A percentile compares a stretch with the other conserved stretches of the same genome.
Conservation (phyloP, 2,888 invertebrate species). For the Tridacna crocea region DNA sequence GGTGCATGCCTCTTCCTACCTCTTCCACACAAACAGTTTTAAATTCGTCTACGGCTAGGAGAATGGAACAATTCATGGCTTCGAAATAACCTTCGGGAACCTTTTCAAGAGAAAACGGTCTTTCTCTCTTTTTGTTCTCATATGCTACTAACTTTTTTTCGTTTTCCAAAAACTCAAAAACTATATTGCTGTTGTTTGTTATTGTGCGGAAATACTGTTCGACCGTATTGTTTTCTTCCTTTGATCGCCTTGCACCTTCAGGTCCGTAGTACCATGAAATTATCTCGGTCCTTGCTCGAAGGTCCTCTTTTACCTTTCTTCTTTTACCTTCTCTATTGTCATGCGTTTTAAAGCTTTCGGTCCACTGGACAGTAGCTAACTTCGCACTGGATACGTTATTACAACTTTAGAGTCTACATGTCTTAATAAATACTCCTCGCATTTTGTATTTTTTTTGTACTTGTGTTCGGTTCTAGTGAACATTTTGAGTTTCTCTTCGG, state of each 20-base stretch:
- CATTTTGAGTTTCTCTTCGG: background rate
- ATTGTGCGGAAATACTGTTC: constrained; percentile 11
- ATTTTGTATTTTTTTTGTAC: background rate
- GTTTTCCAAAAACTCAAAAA: background rate
- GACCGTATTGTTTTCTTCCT: background rate
- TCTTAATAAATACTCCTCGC: background rate
- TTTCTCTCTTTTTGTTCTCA: background rate
- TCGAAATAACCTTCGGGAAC: constrained; percentile 53
- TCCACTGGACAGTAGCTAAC: constrained; percentile 52
- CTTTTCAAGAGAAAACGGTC: constrained; percentile 27
- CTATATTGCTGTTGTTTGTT: constrained; percentile 1
- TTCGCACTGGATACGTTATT: constrained; percentile 40
- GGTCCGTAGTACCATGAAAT: constrained; percentile 19
- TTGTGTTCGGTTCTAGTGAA: background rate
- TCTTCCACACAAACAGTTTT: constrained; percentile 51
- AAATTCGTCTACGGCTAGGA: constrained; percentile 34
- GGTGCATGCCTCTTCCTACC: constrained; percentile 58
- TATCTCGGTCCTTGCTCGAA: constrained; percentile 41
- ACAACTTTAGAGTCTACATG: constrained; percentile 14
- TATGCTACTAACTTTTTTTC: background rate
- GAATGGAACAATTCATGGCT: constrained; percentile 45
- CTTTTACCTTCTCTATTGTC: background rate
- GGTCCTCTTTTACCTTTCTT: constrained; percentile 3
- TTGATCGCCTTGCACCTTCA: background rate
- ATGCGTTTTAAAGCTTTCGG: constrained; percentile 8